Evolutionary conservation across 2,888 invertebrate genomes (phyloP).

Genomic region (Meliscaeva auricollis): DNA sequence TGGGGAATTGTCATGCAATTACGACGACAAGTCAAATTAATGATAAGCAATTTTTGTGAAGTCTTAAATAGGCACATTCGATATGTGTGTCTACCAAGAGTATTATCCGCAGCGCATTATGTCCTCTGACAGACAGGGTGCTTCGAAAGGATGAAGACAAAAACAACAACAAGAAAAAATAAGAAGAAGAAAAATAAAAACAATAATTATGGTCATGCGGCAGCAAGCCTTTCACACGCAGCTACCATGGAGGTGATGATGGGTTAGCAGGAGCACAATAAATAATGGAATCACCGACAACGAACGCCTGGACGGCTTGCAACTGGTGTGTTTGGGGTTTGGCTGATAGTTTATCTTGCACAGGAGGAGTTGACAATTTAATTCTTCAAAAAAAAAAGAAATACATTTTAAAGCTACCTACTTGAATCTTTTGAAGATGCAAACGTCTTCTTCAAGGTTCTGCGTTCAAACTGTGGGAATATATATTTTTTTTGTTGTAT

Average conservation of each 20-base stretch:
- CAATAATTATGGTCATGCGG: slow-evolving; percentile 35
- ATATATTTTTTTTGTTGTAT: not conserved
- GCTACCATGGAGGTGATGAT: slow-evolving; percentile 72
- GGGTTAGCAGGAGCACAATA: slow-evolving; percentile 63
- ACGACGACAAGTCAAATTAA: slow-evolving; percentile 75
- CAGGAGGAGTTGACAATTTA: slow-evolving; percentile 68
- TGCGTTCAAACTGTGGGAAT: slow-evolving; percentile 1
- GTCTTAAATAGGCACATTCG: slow-evolving; percentile 65
- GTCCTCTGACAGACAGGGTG: slow-evolving; percentile 50
- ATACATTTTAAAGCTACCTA: not conserved
- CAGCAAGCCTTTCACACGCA: slow-evolving; percentile 34
- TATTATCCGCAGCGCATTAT: slow-evolving; percentile 21
- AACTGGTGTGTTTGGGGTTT: slow-evolving; percentile 50
- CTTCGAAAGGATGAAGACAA: slow-evolving; percentile 32
- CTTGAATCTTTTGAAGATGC: slow-evolving; percentile 4
- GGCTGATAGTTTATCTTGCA: slow-evolving; percentile 57
- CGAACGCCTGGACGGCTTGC: slow-evolving; percentile 61
- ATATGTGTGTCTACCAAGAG: slow-evolving; percentile 31
- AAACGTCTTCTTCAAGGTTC: slow-evolving; percentile 2
- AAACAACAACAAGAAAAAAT: slow-evolving; percentile 16
- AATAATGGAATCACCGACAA: slow-evolving; percentile 70
- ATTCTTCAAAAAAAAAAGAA: slow-evolving; percentile 12
- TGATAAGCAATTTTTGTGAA: slow-evolving; percentile 72
- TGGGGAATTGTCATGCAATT: slow-evolving; percentile 75
- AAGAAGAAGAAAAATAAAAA: not conserved